Base-by-base conservation (phyloP, 2,113 vertebrate species). In the Notiomystis cincta region DNA sequence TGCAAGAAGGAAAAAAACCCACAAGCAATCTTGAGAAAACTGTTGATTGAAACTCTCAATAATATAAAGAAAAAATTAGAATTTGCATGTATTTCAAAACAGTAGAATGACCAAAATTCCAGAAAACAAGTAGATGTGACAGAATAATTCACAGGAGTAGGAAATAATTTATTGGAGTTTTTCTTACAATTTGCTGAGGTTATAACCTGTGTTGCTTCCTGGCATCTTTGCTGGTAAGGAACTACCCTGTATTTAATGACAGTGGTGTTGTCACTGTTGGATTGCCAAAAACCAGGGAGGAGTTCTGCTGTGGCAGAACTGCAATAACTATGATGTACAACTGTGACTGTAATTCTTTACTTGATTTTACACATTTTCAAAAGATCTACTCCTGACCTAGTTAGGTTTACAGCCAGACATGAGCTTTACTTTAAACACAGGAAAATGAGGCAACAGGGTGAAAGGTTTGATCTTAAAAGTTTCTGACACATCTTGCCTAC, bases 261-360 rank as follows among this genome's bases (percentile, higher is more conserved):
- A 76, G 56, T 1, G 3, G 35, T 40, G 35, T 1, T 56, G 37
- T 15, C 38, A 30, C 25, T 38, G 13, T 1, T 60, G 18, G 66
- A 75, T 28, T 75, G 64, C 38, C 58, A 60, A 73, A 71, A 86
- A 23, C 28, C 33, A 15, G 8, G 38, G 17, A 67, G 57, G 18
- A 81, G 37, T 50, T 83, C 64, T 93, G 54, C 56, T 51, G 6
- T 5, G 18, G 48, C 2, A 84, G 28, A 89, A 73, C 27, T 76
- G 72, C 58, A 14, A 12, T 0, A 51, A 33, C 57, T 47, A n/a
- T 0, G 0, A 31, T 2, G 24, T 6, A 70, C 38, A 89, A 75
- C 48, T 33, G 60, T 27, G 58, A 61, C 50, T 66, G 31, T 67
- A 64, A 73, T 45, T 61, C 75, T 90, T 85, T 5, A 92, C 50